Conservation (phyloP, 2,888 invertebrate species). For the Resseliella maxima region DNA sequence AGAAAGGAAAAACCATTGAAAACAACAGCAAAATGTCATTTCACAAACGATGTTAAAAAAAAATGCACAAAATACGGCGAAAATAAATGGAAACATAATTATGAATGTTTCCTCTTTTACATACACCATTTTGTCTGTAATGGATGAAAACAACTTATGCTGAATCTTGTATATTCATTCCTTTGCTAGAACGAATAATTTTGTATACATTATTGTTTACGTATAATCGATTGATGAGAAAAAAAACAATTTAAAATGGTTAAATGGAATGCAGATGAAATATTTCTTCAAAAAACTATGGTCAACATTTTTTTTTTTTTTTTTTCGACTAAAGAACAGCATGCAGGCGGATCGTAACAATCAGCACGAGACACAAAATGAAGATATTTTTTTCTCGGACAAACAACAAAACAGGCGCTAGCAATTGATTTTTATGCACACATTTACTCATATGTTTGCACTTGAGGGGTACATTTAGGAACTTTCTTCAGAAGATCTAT, state of each 20-base stretch:
- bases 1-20: no score
- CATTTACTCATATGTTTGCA: background rate
- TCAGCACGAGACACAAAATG: slow-evolving; percentile 10
- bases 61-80: background rate
- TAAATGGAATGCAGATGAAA: no score
- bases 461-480: background rate
- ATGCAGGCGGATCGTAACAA: background rate
- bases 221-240: no score
- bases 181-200: no score
- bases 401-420: background rate
- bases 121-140: no score
- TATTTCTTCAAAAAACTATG: no score
- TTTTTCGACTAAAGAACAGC: background rate
- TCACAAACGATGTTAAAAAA: background rate
- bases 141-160: no score
- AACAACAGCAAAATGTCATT: background rate
- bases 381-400: background rate
- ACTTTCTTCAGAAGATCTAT: background rate
- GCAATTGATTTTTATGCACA: background rate
- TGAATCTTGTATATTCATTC: no score
- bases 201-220: no score
- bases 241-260: no score
- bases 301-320: no score
- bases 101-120: background rate
- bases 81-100: background rate